A percentile compares a stretch with the other conserved stretches of the same genome.
Evolutionary conservation across 2,797 vertebrate species (phyloP).

Genomic region (Esox masquinongy): DNA sequence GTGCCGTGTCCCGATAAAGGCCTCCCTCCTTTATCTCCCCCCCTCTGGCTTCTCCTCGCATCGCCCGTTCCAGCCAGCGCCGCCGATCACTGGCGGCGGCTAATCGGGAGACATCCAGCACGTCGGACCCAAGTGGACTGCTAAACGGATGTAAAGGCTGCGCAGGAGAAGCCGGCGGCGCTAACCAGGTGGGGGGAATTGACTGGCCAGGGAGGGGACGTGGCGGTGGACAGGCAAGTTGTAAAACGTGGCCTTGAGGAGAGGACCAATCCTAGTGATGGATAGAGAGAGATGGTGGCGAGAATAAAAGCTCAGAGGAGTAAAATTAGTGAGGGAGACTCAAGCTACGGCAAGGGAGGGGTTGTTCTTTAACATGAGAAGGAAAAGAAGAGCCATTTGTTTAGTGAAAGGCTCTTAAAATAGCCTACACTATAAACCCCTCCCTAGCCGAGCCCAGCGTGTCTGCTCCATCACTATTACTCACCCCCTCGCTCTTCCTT

Average conservation of each 20-base stretch:
- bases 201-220: neutral
- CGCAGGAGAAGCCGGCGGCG: neutral
- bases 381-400: constrained; percentile 36
- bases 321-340: constrained; percentile 31
- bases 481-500: constrained; percentile 42
- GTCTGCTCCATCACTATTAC: neutral
- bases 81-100: neutral
- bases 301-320: constrained; percentile 38
- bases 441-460: constrained; percentile 47
- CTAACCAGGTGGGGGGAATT: neutral
- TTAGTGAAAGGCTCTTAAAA: constrained; percentile 65
- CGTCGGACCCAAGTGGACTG: neutral
- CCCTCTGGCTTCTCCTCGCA: constrained; percentile 54
- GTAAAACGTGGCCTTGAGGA: constrained; percentile 58
- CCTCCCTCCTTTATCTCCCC: constrained; percentile 69
- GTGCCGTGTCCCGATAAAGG: constrained; percentile 62
- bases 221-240: constrained; percentile 5
- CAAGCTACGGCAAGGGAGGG: constrained; percentile 53
- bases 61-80: neutral
- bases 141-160: constrained; percentile 3
- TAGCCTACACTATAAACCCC: constrained; percentile 58
- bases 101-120: constrained; percentile 15
- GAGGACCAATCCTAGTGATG: constrained; percentile 32
- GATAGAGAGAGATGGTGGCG: constrained; percentile 39
- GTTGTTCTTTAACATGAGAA: neutral